Conservation (phyloP, 2,888 invertebrate genomes). For the Heliconius aoede region DNA sequence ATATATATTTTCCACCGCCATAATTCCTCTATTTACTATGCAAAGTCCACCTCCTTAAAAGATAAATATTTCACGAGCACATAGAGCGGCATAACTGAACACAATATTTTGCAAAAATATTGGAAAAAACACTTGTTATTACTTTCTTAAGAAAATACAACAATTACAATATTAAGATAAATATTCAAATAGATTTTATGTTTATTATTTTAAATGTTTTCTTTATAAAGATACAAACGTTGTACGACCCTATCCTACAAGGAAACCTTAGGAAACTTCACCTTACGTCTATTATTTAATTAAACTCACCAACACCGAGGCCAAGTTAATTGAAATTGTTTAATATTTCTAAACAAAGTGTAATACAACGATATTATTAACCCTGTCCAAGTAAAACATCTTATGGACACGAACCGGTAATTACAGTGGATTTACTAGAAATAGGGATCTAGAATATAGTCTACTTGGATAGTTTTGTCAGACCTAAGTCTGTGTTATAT, state of each 20-base stretch:
- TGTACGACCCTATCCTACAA: conserved; percentile 50
- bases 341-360: conserved; percentile 61
- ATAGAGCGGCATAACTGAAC: no score
- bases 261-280: conserved; percentile 56
- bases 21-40: no score
- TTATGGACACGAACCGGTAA: conserved; percentile 55
- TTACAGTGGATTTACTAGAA: conserved; percentile 48
- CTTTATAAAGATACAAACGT: no score
- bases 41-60: no score
- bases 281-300: conserved; percentile 76
- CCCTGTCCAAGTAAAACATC: conserved; percentile 57
- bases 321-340: conserved; percentile 77
- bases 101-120: no score
- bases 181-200: no score
- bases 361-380: conserved; percentile 68
- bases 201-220: no score
- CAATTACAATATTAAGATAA: no score
- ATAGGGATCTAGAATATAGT: conserved; percentile 30
- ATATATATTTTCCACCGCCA: no score
- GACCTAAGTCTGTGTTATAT: conserved; percentile 14
- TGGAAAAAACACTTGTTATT: no score
- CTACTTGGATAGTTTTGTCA: conserved; percentile 26
- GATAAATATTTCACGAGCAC: no score
- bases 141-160: no score
- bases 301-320: conserved; percentile 73